Evolutionary conservation across 2,113 vertebrate species (phyloP).

Genomic region (Odobenus rosmarus): DNA sequence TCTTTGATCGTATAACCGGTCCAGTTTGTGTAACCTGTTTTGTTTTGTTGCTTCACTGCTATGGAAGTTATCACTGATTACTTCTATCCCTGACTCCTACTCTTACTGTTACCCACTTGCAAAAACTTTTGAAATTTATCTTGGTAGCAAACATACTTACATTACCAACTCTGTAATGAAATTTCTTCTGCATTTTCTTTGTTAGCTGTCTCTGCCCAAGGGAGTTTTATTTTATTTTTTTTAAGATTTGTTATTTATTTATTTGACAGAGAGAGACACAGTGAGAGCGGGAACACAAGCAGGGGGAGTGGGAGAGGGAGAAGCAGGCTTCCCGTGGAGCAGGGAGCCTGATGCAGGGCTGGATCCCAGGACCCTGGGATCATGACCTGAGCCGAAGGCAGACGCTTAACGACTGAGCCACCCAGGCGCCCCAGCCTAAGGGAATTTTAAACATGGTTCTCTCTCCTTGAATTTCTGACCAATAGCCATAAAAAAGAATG

Average conservation of each 20-base stretch:
- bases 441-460: not conserved
- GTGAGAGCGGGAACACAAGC: too few species aligned
- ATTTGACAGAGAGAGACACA: too few species aligned
- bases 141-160: not conserved
- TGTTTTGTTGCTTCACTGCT: not conserved
- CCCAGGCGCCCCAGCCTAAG: too few species aligned
- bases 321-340: too few species aligned
- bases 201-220: not conserved
- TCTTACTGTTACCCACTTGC: not conserved
- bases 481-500: not conserved
- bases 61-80: not conserved
- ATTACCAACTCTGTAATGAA: not conserved
- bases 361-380: too few species aligned
- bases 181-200: not conserved
- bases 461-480: not conserved
- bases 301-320: too few species aligned
- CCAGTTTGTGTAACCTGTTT: not conserved
- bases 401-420: too few species aligned
- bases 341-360: too few species aligned
- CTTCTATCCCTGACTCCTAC: not conserved
- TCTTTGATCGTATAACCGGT: not conserved
- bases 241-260: too few species aligned
- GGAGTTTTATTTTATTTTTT: too few species aligned
- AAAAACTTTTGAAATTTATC: not conserved
- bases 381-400: too few species aligned